Conservation (phyloP, 2,797 vertebrate genomes). For the Sebastes steindachneri region DNA sequence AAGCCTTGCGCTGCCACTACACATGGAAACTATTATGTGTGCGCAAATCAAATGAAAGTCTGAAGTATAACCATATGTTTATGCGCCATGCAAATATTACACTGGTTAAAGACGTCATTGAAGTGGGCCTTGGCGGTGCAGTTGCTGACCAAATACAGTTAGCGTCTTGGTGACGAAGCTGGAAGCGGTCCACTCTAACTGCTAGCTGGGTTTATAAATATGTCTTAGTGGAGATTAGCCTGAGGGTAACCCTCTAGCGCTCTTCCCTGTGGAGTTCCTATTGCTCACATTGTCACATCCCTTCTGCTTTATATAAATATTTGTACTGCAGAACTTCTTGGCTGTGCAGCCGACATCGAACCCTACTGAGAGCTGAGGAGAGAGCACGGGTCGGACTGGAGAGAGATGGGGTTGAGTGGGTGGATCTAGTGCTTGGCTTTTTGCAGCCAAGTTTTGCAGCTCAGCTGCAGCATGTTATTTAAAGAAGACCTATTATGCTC, state of each 20-base stretch:
- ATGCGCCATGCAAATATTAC: conserved; percentile 48
- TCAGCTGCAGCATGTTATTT: conserved; percentile 20
- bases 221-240: conserved; percentile 67
- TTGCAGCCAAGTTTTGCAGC: conserved; percentile 29
- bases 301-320: conserved; percentile 71
- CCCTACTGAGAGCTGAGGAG: conserved; percentile 25
- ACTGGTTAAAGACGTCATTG: conserved; percentile 21
- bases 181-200: conserved; percentile 58
- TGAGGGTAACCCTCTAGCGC: conserved; percentile 46
- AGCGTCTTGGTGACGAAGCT: conserved; percentile 35
- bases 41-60: conserved; percentile 41
- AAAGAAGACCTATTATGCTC: no score
- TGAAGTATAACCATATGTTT: conserved; percentile 55
- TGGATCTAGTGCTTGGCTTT: conserved; percentile 4
- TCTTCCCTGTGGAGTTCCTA: conserved; percentile 48
- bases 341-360: conserved; percentile 31
- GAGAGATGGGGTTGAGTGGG: conserved; percentile 18
- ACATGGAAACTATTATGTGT: conserved; percentile 60
- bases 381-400: conserved; percentile 9
- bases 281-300: conserved; percentile 64
- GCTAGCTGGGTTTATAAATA: conserved; percentile 69
- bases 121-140: not conserved
- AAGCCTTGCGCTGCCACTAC: conserved; percentile 1
- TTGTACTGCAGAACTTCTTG: conserved; percentile 53
- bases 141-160: conserved; percentile 57